Percentiles rank a stretch among this genome's conserved stretches.
Evolutionary conservation across 2,113 vertebrate species (phyloP).

Genomic region (Thamnaconus septentrionalis): DNA sequence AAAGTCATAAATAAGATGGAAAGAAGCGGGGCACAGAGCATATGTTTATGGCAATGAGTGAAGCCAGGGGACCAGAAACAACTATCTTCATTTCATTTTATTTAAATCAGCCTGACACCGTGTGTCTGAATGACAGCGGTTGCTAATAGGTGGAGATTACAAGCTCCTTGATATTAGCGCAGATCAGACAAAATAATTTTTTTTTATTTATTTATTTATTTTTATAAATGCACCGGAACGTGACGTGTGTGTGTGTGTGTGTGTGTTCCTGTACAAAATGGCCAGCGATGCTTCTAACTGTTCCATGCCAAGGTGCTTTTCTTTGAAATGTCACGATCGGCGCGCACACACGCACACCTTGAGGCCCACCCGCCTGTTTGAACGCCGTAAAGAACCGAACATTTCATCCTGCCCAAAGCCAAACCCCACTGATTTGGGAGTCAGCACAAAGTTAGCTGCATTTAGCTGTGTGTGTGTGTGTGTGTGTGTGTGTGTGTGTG

Average conservation of each 20-base stretch:
- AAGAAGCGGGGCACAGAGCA: slow-evolving; percentile 98
- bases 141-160: slow-evolving; percentile 97
- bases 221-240: slow-evolving; percentile 32
- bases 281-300: too few relatives aligned
- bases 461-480: not conserved
- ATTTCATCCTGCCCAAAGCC: not conserved
- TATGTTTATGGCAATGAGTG: slow-evolving; percentile 99
- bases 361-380: too few relatives aligned
- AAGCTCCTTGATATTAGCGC: slow-evolving; percentile 90
- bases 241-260: not conserved
- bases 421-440: not conserved
- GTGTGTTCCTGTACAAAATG: too few relatives aligned
- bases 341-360: too few relatives aligned
- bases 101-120: slow-evolving; percentile 99
- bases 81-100: slow-evolving; percentile 99
- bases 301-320: too few relatives aligned
- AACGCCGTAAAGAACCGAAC: too few relatives aligned
- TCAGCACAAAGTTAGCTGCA: not conserved
- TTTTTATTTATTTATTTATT: too few relatives aligned
- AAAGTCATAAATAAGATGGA: slow-evolving; percentile 99
- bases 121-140: slow-evolving; percentile 99
- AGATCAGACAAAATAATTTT: slow-evolving; percentile 81
- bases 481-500: too few relatives aligned
- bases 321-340: too few relatives aligned
- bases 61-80: slow-evolving; percentile 99